Conservation (phyloP, 2,113 vertebrate species). For the Phyllostomus hastatus region DNA sequence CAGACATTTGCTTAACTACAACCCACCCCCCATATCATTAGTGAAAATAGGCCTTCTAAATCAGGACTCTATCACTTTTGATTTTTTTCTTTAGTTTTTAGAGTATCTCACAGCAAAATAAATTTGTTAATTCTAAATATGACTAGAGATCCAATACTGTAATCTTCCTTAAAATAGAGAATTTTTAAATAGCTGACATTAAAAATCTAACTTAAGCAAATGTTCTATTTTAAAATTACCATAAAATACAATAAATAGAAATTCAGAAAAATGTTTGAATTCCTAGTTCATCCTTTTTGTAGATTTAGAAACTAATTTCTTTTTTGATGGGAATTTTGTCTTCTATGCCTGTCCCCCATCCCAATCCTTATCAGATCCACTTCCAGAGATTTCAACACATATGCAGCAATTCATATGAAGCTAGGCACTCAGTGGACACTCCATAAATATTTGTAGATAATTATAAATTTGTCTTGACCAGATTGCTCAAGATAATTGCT, state of each 20-base stretch:
- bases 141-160: not conserved
- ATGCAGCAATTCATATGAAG: not conserved
- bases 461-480: conserved; percentile 33
- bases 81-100: not conserved
- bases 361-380: not conserved
- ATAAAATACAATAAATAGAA: not conserved
- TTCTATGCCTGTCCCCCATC: not conserved
- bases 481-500: conserved; percentile 55
- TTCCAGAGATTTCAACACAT: not conserved
- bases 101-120: not conserved
- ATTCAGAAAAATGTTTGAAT: not conserved
- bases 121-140: not conserved
- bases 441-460: conserved; percentile 48
- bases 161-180: not conserved
- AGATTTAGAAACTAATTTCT: not conserved
- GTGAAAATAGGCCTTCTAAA: not conserved
- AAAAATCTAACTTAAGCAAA: not conserved
- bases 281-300: not conserved
- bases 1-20: not conserved
- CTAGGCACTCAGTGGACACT: not conserved
- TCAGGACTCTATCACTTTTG: not conserved
- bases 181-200: not conserved
- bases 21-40: not conserved
- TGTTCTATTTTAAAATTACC: not conserved
- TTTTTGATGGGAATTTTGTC: not conserved